phyloP scores from a whole-genome alignment of 2,113 vertebrate genomes.

The Gila orcuttii region DNA sequence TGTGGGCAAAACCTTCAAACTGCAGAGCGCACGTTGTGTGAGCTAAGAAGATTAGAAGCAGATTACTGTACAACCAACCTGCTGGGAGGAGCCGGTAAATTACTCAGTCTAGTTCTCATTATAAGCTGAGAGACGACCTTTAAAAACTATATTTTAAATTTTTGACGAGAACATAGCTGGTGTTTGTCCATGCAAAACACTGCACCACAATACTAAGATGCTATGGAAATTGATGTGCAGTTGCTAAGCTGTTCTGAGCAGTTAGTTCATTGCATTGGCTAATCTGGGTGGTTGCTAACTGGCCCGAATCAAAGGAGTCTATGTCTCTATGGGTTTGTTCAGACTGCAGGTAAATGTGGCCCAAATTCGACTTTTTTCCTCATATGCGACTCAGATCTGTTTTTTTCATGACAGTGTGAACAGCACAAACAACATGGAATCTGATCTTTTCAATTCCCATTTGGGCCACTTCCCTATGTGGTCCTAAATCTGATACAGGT shows the following conservation, averaged over 20 bases:
- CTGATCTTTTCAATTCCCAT: no score
- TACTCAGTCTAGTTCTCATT: background rate
- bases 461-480: no score
- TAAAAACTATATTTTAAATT: background rate
- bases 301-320: no score
- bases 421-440: no score
- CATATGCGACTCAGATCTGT: background rate
- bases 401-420: background rate
- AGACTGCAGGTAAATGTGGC: background rate
- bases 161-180: background rate
- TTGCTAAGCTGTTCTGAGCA: no score
- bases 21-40: background rate
- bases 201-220: background rate
- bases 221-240: no score
- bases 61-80: constrained; percentile 14
- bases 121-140: background rate
- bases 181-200: background rate
- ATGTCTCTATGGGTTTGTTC: background rate
- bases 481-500: no score
- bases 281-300: no score
- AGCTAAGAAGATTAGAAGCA: constrained; percentile 14
- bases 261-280: no score
- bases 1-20: background rate
- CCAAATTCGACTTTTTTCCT: background rate
- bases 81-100: background rate